Evolutionary conservation across 2,888 invertebrate species (phyloP).

Genomic region (Torymus tubicola): DNA sequence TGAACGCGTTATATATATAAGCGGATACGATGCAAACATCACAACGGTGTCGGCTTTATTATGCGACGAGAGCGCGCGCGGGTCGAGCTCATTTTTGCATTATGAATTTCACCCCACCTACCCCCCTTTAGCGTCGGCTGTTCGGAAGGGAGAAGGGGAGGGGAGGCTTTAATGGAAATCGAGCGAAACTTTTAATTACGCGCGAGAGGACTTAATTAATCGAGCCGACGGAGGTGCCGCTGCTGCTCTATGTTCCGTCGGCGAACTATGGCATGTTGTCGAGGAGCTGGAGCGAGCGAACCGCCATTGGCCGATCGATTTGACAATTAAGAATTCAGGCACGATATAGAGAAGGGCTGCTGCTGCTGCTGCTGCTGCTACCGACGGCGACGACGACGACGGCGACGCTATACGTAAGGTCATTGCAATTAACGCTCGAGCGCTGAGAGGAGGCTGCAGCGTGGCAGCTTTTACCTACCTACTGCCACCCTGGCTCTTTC

Average conservation of each 20-base stretch:
- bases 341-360: neutral
- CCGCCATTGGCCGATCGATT: constrained; percentile 9
- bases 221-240: neutral
- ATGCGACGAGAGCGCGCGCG: neutral
- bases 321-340: constrained; percentile 39
- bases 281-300: neutral
- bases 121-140: too few relatives aligned
- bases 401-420: neutral
- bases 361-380: too few relatives aligned
- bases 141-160: neutral
- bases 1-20: neutral
- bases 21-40: neutral
- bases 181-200: constrained; percentile 52
- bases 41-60: neutral
- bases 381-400: too few relatives aligned
- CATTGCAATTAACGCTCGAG: constrained; percentile 43
- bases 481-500: constrained; percentile 3
- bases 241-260: too few relatives aligned
- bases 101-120: constrained; percentile 31
- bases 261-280: constrained; percentile 11
- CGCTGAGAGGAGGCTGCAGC: neutral
- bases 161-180: constrained; percentile 32
- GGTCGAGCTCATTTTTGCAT: constrained; percentile 37
- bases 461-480: constrained; percentile 5
- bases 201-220: constrained; percentile 53